Evolutionary conservation across 2,113 vertebrate species (phyloP).

Genomic region (Drymodes brunneopygia): DNA sequence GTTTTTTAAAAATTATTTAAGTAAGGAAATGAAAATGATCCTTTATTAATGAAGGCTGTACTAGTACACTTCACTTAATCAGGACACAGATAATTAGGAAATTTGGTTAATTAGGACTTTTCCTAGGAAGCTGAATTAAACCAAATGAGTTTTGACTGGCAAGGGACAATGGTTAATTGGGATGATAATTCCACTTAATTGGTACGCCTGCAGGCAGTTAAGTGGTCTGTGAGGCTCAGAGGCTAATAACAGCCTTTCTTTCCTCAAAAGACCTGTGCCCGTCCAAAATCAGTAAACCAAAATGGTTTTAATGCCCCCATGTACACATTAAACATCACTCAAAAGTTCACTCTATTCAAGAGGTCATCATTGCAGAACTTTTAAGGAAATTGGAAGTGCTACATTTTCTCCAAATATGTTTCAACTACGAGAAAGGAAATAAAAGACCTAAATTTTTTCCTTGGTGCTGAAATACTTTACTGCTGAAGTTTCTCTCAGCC

Average conservation of each 20-base stretch:
- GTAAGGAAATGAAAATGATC: not conserved
- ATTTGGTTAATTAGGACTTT: slow-evolving; percentile 57
- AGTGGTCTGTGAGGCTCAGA: slow-evolving; percentile 24
- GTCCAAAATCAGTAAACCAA: not conserved
- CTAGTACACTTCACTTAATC: slow-evolving; percentile 46
- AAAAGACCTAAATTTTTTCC: not conserved
- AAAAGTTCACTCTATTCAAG: not conserved
- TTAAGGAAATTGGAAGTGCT: not conserved
- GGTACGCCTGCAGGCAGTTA: slow-evolving; percentile 49
- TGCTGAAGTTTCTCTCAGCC: not conserved
- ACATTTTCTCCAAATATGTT: not conserved
- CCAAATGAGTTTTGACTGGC: slow-evolving; percentile 66
- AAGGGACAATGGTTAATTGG: slow-evolving; percentile 66
- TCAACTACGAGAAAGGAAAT: not conserved
- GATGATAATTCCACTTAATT: slow-evolving; percentile 67
- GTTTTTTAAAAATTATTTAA: not conserved
- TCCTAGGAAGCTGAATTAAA: slow-evolving; percentile 54
- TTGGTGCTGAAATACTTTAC: not conserved
- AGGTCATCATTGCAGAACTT: not conserved
- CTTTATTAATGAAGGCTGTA: slow-evolving; percentile 11
- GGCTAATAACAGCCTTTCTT: not conserved
- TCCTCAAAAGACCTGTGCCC: not conserved
- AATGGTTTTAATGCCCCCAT: not conserved
- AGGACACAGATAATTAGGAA: slow-evolving; percentile 50
- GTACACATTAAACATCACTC: not conserved